These are phyloP conservation scores for Neoascia interrupta DNA, from an alignment of 2,888 invertebrate genomes.

Conservation along the genomic window DNA sequence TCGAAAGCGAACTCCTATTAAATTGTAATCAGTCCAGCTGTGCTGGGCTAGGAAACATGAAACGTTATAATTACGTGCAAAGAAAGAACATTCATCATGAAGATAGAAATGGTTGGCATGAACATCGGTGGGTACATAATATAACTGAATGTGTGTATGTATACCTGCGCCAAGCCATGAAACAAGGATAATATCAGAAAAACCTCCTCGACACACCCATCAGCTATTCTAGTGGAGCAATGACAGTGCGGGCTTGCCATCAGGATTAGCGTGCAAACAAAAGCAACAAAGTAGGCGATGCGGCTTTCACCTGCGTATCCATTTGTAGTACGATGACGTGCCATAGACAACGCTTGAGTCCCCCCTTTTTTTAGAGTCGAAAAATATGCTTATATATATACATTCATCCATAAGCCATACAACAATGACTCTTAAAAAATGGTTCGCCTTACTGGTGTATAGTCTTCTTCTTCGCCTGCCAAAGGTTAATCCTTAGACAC, in stretches of 20 bases:
- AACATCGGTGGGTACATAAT: too few relatives aligned
- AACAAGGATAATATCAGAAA: slow-evolving; percentile 46
- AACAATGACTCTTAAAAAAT: slow-evolving; percentile 31
- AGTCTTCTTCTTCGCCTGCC: neutral
- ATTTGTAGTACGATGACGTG: slow-evolving; percentile 19
- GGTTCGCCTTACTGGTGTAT: too few relatives aligned
- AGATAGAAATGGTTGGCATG: neutral
- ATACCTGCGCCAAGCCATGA: neutral
- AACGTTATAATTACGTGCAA: slow-evolving; percentile 53
- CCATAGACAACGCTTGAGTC: slow-evolving; percentile 32
- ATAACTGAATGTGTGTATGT: too few relatives aligned
- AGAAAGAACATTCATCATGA: slow-evolving; percentile 52
- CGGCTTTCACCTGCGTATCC: slow-evolving; percentile 30
- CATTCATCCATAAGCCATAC: neutral
- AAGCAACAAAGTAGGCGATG: neutral
- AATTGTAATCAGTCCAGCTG: slow-evolving; percentile 29
- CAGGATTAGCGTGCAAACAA: slow-evolving; percentile 61
- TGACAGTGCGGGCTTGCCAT: slow-evolving; percentile 3
- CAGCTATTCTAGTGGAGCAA: slow-evolving; percentile 15
- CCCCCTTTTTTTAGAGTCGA: slow-evolving; percentile 1
- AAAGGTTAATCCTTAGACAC: slow-evolving; percentile 65
- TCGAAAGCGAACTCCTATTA: slow-evolving; percentile 25
- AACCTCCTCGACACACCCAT: neutral
- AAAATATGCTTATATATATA: slow-evolving; percentile 29
- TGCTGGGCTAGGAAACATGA: slow-evolving; percentile 20